phyloP scores from a whole-genome alignment of 2,113 vertebrate species.

The Serilophus lunatus region DNA sequence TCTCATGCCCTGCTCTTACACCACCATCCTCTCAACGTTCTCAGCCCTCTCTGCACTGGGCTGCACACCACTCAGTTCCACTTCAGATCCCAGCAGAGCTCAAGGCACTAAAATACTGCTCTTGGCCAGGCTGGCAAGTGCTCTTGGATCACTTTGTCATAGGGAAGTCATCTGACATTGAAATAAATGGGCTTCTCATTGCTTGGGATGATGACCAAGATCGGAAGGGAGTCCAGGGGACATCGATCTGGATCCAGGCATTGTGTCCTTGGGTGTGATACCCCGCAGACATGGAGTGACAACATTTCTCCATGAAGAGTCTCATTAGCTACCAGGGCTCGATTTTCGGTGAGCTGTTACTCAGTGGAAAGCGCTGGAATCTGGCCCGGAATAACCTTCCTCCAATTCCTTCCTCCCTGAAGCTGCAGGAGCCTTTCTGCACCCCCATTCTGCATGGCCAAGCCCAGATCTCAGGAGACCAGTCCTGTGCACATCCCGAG shows the following conservation, averaged over 20 bases:
- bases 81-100: neutral
- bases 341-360: neutral
- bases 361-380: neutral
- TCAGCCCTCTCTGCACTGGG: neutral
- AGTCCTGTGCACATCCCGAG: neutral
- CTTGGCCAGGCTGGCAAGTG: neutral
- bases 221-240: neutral
- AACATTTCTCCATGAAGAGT: neutral
- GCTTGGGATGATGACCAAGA: neutral
- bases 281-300: neutral
- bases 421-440: slow-evolving; percentile 21
- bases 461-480: neutral
- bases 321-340: neutral
- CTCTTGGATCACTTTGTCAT: neutral
- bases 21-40: neutral
- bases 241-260: neutral
- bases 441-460: neutral
- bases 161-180: neutral
- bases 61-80: neutral
- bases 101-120: neutral
- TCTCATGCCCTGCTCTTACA: neutral
- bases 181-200: neutral
- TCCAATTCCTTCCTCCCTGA: neutral
- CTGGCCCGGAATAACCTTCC: slow-evolving; percentile 26
- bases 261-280: neutral